Base-by-base conservation (phyloP, 2,113 vertebrate genomes). In the Cygnus buccinator region DNA sequence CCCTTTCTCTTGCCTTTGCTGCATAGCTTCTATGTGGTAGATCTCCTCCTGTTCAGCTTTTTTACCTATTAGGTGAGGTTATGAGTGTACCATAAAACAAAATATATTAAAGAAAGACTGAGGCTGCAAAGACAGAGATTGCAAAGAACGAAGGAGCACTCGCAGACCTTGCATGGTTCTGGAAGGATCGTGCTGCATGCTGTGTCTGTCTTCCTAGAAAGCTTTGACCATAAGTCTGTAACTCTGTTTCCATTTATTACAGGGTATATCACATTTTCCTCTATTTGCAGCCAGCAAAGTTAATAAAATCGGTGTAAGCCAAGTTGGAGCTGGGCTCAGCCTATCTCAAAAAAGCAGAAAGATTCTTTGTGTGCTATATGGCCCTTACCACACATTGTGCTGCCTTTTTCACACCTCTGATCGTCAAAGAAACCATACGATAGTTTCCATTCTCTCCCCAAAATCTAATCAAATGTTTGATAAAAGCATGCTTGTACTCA, bases 111-210 rank as follows among this genome's bases (percentile, higher is more conserved):
- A 70, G 61, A 43, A 18, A 11, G 8, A 80, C 29, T 67, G 44
- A 71, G 28, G 21, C 23, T 33, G 80, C 12, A 72, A 50, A 19
- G 28, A 23, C 23, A 29, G 68, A 59, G 68, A 29, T 59, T 41
- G 29, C 29, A 61, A 65, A 88, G 68, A 71, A 26, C 39, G 55
- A 46, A 81, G 76, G 35, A 91, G 35, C 46, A 46, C 1, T 2
- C 9, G 19, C 19, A 46, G 52, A 52, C 28, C 54, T 80, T 61
- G 35, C 0, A 1, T 33, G 33, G 26, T 29, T 72, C 31, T 67
- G 46, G 21, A 62, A 35, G 3, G 0, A 20, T 39, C 23, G 3
- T 0, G 2, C 14, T 43, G 20, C 26, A 6, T 17, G 14, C 43
- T 65, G 15, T 59, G 37, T 74, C 57, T 0, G 0, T 71, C 78